Base-by-base conservation (phyloP, 2,797 vertebrate species). In the Rachycentron canadum region DNA sequence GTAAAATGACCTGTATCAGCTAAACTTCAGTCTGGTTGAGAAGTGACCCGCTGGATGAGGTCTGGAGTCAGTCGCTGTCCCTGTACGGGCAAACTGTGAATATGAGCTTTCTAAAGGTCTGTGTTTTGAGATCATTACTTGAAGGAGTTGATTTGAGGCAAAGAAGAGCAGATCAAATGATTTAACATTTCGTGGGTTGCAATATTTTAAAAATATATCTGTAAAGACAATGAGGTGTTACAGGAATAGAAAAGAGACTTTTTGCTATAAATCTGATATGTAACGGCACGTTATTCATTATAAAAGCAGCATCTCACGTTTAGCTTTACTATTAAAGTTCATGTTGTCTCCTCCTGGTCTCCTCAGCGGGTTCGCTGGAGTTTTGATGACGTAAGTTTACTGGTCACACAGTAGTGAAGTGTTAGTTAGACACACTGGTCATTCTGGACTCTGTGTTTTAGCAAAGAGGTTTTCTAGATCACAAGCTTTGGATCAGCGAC, bases 301-400 rank as follows among this genome's bases (percentile, higher is more conserved):
- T 49, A 26, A 52, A 52, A 30, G 11, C 7, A 26, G 3, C 26
- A 3, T 36, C 21, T 63, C 32, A 3, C 7, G 0, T 53, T 47
- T 16, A 45, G 67, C 2, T 25, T 58, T 2, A 17, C 25, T 41
- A 9, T 78, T 66, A 38, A 85, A 72, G 0, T 34, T 32, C 11
- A 3, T 77, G 30, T 86, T 2, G 0, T 72, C n/a, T 76, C 28
- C 28, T 66, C 71, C 71, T 17, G 71, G 47, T 63, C 77, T 80
- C 70, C 45, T 88, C 82, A 94, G 94, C 90, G 92, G 28, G 86
- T 84, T 0, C 94, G 93, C 81, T 95, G 94, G 94, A 95, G 94
- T 86, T 94, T 95, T 84, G 94, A 95, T 49, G 95, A 95, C 19
- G 94, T 94, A 91, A 95, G 94, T 94, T 78, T 11, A 16, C 30